These are phyloP conservation scores for Nesogale talazaci DNA, from an alignment of 2,113 vertebrate species.

Conservation along the genomic window DNA sequence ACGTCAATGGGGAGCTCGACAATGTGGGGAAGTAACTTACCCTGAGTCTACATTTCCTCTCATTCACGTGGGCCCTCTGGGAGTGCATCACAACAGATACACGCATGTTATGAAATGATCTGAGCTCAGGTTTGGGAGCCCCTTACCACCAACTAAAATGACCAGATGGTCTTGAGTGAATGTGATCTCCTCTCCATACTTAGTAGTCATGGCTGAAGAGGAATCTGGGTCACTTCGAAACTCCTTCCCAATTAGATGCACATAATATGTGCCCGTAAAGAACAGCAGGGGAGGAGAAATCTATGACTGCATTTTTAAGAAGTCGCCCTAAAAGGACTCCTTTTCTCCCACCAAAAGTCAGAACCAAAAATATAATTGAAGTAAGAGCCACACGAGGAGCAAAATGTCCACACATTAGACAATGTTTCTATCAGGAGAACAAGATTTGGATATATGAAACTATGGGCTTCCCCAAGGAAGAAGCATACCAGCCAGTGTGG, in stretches of 20 bases:
- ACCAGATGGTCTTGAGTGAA: neutral
- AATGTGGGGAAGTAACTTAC: neutral
- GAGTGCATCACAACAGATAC: neutral
- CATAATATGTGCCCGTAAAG: neutral
- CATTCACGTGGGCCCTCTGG: neutral
- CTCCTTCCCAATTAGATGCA: neutral
- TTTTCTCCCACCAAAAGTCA: neutral
- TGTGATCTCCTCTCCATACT: neutral
- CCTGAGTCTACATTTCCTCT: slow-evolving; percentile 21
- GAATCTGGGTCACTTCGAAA: neutral
- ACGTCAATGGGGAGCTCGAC: slow-evolving; percentile 20
- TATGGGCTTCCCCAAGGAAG: neutral
- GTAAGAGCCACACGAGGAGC: neutral
- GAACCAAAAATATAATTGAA: neutral
- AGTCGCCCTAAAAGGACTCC: neutral
- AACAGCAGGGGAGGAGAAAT: neutral
- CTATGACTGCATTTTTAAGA: neutral
- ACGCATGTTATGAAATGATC: neutral
- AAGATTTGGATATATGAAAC: neutral
- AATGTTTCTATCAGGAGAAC: neutral
- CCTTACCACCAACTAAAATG: neutral
- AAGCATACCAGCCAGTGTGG: too few species aligned
- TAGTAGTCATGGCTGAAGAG: neutral
- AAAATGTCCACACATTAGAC: neutral
- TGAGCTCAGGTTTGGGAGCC: neutral